Conservation (phyloP, 2,888 invertebrate species). For the Byasa hedistus region DNA sequence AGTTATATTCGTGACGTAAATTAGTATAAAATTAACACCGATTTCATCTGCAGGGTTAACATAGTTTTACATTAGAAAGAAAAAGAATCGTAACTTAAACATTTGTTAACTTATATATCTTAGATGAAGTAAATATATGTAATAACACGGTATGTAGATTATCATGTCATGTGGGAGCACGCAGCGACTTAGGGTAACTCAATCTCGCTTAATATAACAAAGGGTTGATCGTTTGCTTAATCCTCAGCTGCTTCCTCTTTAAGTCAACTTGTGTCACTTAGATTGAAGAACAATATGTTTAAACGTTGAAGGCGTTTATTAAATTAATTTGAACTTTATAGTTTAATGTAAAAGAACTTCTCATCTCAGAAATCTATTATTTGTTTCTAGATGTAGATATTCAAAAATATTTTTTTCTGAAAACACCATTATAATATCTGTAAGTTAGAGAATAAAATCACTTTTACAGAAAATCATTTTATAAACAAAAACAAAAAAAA, state of each 20-base stretch:
- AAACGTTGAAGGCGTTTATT: slow-evolving; percentile 15
- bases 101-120: background rate
- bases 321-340: slow-evolving; percentile 6
- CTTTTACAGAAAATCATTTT: no score
- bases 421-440: no score
- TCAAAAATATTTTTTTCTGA: no score
- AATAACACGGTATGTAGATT: slow-evolving; percentile 25
- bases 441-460: no score
- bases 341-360: no score
- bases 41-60: no score
- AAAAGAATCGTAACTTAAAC: no score
- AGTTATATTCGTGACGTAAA: no score
- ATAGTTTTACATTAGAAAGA: no score
- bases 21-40: no score
- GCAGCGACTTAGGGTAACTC: slow-evolving; percentile 26
- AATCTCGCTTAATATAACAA: slow-evolving; percentile 39
- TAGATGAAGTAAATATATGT: slow-evolving; percentile 6
- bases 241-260: slow-evolving; percentile 29
- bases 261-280: slow-evolving; percentile 18
- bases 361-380: no score
- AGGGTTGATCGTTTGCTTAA: slow-evolving; percentile 44
- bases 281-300: slow-evolving; percentile 22
- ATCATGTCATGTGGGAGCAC: slow-evolving; percentile 18
- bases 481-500: background rate
- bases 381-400: no score